Percentiles rank a stretch among this genome's conserved stretches.
phyloP scores from a whole-genome alignment of 2,113 vertebrate species.

The Myanophis thanlyinensis region DNA sequence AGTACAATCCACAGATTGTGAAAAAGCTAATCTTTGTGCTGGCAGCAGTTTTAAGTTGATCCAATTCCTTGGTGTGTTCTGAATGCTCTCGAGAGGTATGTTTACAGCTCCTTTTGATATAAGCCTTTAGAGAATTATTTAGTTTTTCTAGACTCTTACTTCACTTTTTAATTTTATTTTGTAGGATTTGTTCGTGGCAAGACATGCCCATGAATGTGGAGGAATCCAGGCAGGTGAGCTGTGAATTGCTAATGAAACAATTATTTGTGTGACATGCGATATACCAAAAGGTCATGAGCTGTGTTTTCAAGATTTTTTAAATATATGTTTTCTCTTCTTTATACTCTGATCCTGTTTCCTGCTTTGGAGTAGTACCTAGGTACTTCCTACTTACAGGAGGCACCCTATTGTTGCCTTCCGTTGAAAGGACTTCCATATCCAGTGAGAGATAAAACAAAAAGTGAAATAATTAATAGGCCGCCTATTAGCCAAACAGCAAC shows the following conservation, averaged over 20 bases:
- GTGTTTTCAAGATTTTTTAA: not conserved
- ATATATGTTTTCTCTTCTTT: not conserved
- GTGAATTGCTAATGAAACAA: not conserved
- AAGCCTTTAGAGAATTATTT: not conserved
- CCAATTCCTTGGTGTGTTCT: not conserved
- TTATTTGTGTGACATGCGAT: not conserved
- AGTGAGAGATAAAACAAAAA: not conserved
- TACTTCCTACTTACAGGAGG: not conserved
- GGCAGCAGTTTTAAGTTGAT: not conserved
- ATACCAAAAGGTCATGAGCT: not conserved
- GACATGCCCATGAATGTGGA: conserved; percentile 6
- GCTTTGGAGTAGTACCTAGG: not conserved
- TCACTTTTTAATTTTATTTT: conserved; percentile 17
- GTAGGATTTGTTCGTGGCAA: not conserved
- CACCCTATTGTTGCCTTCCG: not conserved
- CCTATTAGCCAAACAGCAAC: not conserved
- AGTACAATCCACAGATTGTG: not conserved
- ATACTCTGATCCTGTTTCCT: not conserved
- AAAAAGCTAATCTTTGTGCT: not conserved
- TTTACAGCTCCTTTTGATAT: not conserved
- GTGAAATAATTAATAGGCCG: not conserved
- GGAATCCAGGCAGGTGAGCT: conserved; percentile 13
- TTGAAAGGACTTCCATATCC: not conserved
- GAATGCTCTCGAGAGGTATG: not conserved
- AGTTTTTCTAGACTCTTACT: not conserved